Evolutionary conservation across 1,140 invertebrate species (phyloP), one percentile per base, ranked within the genome.

Genomic region (Potamilus streckersoni): DNA sequence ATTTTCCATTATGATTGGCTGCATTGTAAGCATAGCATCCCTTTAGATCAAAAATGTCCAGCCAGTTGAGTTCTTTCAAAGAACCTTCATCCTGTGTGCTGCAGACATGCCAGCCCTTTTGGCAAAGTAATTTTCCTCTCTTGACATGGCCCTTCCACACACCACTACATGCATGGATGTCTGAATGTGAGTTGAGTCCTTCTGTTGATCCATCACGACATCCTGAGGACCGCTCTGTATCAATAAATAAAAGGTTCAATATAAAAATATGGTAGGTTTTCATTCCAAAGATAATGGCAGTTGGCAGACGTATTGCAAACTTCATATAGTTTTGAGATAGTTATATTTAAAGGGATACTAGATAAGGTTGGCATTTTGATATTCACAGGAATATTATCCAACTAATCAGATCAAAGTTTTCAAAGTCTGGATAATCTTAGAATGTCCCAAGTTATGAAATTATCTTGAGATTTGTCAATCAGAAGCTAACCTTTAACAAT

Each of bases 1-100:
- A 88, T 61, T 77, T 79, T 55, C 80, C 83, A 55, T 78, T 79
- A 31, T 79, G 74, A 58, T 82, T 85, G 56, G 82, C 85, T 16
- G 81, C 84, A 78, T 88, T 87, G 78, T 86, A 87, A n/a, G 85
- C 86, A 71, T 86, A 88, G 67, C 86, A 88, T n/a, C 86, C 86
- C 8, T 79, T 63, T 27, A 85, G 68, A 55, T 85, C 81, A 15
- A 82, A 78, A 17, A 85, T 79, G 67, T 88, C 85, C 15, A 80
- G 66, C 81, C 83, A 86, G 4, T 80, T 84, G 17, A 88, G 62
- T 62, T 82, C 78, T 58, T 80, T 67, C 3, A 88, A 78, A 14
- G 57, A 71, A 4, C 80, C 66, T 16, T 64, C 55, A 75, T 88
- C 83, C 27, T 80, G 78, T 14, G 79, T 81, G 73, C 78, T 86